Evolutionary conservation across 2,113 vertebrate species (phyloP).

Genomic region (Pomatostomus ruficeps): DNA sequence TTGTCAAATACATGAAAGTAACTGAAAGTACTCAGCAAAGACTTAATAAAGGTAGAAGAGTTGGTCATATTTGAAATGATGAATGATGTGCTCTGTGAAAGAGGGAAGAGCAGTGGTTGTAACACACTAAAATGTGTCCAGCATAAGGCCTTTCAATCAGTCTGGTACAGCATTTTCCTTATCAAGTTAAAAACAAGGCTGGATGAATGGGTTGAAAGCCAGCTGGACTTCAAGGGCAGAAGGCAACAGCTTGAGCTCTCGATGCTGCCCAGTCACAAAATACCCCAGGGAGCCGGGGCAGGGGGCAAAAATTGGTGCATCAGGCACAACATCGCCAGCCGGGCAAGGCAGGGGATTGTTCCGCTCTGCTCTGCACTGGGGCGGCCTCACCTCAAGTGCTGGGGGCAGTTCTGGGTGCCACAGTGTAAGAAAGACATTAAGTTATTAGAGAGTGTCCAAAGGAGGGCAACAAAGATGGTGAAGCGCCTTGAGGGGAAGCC

Average conservation of each 20-base stretch:
- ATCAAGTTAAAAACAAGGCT: neutral
- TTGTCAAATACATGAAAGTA: neutral
- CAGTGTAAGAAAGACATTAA: neutral
- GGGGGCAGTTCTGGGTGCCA: neutral
- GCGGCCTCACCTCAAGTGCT: rapidly evolving
- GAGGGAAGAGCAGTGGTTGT: neutral
- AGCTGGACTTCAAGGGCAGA: neutral
- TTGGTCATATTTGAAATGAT: neutral
- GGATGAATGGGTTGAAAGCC: neutral
- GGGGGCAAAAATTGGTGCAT: neutral
- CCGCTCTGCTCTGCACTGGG: rapidly evolving
- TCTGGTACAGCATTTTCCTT: neutral
- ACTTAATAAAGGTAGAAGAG: neutral
- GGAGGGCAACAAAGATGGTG: neutral
- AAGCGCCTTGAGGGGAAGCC: neutral
- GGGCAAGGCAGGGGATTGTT: neutral
- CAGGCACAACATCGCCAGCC: neutral
- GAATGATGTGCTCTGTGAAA: neutral
- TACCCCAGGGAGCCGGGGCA: neutral
- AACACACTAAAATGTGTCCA: neutral
- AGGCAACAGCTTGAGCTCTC: neutral
- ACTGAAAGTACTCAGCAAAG: neutral
- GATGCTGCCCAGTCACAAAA: neutral
- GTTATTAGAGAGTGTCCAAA: neutral
- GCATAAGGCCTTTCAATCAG: neutral